Evolutionary conservation across 92 coral and sea anemone species (phyloP), one percentile per base, ranked within the genome.

Genomic region (Bergia sp.): DNA sequence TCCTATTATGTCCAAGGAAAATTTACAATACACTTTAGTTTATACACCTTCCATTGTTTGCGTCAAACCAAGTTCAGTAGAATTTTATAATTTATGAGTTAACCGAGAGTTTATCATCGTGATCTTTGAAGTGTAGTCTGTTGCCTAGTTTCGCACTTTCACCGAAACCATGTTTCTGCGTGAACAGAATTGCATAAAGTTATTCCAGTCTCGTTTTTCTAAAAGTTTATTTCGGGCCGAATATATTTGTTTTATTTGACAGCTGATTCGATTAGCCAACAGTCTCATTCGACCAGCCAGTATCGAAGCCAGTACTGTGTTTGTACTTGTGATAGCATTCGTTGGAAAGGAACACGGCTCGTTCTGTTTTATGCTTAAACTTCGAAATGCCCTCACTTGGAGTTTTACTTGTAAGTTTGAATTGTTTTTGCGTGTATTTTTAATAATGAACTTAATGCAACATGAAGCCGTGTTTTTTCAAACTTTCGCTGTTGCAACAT

Each of bases 71-170:
- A 20, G 18, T 61, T 39, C 47, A 74, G 47, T 40, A 6, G 79
- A 74, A 74, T 38, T 13, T 74, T 20, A 20, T 38, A 74, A 61
- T 18, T 61, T 18, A 21, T 2, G 23, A 73, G 42, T 1, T 37
- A 36, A 10, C 40, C 9, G 15, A 73, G 15, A 37, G 73, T 36
- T 72, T 61, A 20, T 4, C 29, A 18, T 61, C 20, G 69, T 61
- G 7, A 1, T 40, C 29, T 74, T 45, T 78, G 40, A 45, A 45
- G 5, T 78, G 5, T 4, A 37, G 5, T 12, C 73, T 20, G 85
- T 81, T 81, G 85, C 85, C 44, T 81, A 40, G 85, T 39, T 57
- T 55, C 85, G 10, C 73, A 81, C 39, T 0, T 49, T 36, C 67
- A 37, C 65, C 83, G 20, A 80, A 80, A 80, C 13, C 83, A 81